Conservation (phyloP, 2,113 vertebrate genomes). For the Bucco capensis region DNA sequence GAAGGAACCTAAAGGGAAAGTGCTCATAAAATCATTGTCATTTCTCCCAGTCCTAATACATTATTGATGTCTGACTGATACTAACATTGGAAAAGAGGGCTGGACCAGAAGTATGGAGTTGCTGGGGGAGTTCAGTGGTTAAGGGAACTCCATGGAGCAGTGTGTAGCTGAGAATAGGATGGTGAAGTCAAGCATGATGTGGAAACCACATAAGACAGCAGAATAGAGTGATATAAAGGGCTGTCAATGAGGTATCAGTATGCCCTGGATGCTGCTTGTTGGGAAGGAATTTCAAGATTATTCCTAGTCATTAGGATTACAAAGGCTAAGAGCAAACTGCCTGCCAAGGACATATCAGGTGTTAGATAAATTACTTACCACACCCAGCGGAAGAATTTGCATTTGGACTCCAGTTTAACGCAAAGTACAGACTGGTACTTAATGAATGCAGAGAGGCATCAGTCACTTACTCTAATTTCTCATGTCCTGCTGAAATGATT, state of each 20-base stretch:
- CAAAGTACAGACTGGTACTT: neutral
- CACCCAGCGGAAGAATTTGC: neutral
- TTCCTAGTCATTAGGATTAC: neutral
- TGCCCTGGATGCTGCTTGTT: neutral
- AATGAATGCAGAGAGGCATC: neutral
- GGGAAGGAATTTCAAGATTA: neutral
- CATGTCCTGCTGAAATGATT: neutral
- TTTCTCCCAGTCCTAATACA: neutral
- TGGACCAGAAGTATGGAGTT: neutral
- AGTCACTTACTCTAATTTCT: neutral
- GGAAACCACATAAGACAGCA: neutral
- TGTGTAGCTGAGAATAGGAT: neutral
- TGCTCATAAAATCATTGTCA: neutral
- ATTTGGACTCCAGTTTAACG: neutral
- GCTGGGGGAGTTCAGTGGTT: rapidly evolving
- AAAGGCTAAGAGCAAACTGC: neutral
- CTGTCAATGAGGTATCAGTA: neutral
- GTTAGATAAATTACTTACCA: neutral
- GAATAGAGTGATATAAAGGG: neutral
- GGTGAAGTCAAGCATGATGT: neutral
- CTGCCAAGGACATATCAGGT: neutral
- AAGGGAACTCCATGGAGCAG: neutral
- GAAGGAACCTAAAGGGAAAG: neutral
- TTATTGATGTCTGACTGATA: neutral
- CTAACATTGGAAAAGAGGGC: neutral